Base-by-base conservation (phyloP, 2,888 invertebrate genomes). In the Artemia sinica region DNA sequence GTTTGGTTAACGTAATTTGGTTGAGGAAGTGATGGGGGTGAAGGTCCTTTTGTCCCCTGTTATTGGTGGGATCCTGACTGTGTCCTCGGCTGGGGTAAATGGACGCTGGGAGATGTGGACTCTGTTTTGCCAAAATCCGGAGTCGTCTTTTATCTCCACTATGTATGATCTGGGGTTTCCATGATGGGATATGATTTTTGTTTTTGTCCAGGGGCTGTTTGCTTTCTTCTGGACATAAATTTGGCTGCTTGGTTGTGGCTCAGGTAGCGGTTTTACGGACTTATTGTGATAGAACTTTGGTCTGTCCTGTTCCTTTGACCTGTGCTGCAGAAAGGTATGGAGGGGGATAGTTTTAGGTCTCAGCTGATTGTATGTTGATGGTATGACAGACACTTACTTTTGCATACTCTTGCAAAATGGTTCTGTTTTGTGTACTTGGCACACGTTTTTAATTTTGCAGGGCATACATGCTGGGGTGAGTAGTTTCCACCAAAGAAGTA, bases 201-300 rank as follows among this genome's bases (percentile, higher is more conserved):
- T 10, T 58, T 58, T 58, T 58, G 58, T 58, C 58, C 58, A 9
- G 58, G 58, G 58, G 58, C 58, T 18, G 58, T n/a, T n/a, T n/a
- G n/a, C n/a, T n/a, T n/a, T n/a, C n/a, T n/a, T n/a, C n/a, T n/a
- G n/a, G n/a, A n/a, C n/a, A n/a, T n/a, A n/a, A n/a, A n/a, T n/a
- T n/a, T n/a, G n/a, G n/a, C n/a, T n/a, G n/a, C n/a, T n/a, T n/a
- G n/a, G n/a, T n/a, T n/a, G n/a, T n/a, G n/a, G n/a, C n/a, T n/a
- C n/a, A n/a, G n/a, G n/a, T n/a, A n/a, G n/a, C n/a, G n/a, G n/a
- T n/a, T n/a, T n/a, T n/a, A n/a, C n/a, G n/a, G n/a, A n/a, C n/a
- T n/a, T n/a, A n/a, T n/a, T n/a, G n/a, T n/a, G n/a, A n/a, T n/a
- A n/a, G n/a, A n/a, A n/a, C n/a, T n/a, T n/a, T n/a, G n/a, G n/a